These are phyloP conservation scores for Falco novaeseelandiae DNA, from an alignment of 2,797 vertebrate genomes.

Conservation along the genomic window DNA sequence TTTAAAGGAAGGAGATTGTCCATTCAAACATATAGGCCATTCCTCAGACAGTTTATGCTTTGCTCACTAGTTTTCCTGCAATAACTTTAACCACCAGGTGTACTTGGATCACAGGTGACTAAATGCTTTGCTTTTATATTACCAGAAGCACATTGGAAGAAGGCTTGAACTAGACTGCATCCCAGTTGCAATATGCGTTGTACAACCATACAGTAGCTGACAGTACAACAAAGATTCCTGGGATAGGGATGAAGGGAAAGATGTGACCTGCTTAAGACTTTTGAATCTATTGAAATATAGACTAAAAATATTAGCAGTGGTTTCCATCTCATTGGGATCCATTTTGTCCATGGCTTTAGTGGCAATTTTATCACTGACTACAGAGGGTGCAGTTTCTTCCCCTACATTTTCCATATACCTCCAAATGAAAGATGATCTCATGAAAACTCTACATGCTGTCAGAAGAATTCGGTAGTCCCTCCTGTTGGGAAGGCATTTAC, in stretches of 20 bases:
- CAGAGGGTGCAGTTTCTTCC: not conserved
- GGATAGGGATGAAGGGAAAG: not conserved
- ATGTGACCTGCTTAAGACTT: not conserved
- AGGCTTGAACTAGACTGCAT: not conserved
- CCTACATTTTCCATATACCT: not conserved
- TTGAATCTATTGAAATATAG: not conserved
- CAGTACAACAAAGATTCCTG: not conserved
- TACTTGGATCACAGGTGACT: not conserved
- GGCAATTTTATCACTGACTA: not conserved
- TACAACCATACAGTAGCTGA: not conserved
- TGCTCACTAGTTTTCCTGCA: not conserved
- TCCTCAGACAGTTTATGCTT: not conserved
- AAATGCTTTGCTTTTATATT: not conserved
- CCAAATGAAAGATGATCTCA: not conserved
- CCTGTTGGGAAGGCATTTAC: not conserved
- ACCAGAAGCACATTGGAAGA: not conserved
- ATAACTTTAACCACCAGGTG: not conserved
- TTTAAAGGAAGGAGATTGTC: not conserved
- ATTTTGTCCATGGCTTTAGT: not conserved
- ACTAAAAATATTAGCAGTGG: not conserved
- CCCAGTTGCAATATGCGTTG: not conserved
- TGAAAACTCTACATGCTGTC: not conserved
- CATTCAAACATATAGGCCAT: not conserved
- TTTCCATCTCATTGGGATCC: not conserved
- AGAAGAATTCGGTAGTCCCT: not conserved